These are phyloP conservation scores for Atlantisia rogersi DNA, from an alignment of 2,113 vertebrate genomes.

Conservation along the genomic window DNA sequence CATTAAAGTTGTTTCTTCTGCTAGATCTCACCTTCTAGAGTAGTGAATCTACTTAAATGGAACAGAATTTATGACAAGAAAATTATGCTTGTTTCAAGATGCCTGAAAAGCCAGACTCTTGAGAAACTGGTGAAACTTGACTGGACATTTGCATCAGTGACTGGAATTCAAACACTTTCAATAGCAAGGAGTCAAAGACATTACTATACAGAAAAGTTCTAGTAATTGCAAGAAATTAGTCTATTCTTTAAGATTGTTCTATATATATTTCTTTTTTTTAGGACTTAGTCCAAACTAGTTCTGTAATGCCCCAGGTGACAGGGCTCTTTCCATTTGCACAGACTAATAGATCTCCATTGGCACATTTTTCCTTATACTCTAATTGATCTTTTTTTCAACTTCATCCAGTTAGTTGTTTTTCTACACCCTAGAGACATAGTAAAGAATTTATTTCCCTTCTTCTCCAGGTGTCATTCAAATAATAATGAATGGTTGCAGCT, in stretches of 20 bases:
- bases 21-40: background rate
- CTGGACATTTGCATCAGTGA: background rate
- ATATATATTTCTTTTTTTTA: background rate
- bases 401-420: background rate
- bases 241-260: background rate
- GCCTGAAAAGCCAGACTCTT: background rate
- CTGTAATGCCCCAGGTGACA: background rate
- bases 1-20: background rate
- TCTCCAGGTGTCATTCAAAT: background rate
- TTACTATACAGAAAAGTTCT: background rate
- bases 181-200: background rate
- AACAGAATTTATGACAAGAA: background rate
- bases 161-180: background rate
- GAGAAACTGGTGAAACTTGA: background rate
- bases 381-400: background rate
- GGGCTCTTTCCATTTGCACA: background rate
- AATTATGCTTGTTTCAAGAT: background rate
- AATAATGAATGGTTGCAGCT: background rate
- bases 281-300: background rate
- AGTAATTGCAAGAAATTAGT: background rate
- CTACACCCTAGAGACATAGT: background rate
- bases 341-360: background rate
- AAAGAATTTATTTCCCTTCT: background rate
- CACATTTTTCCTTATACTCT: background rate
- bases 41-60: background rate